Percentiles rank a stretch among this genome's conserved stretches.
These are phyloP conservation scores for Drosophila diplacantha DNA, from an alignment of 2,888 invertebrate genomes.

Conservation along the genomic window DNA sequence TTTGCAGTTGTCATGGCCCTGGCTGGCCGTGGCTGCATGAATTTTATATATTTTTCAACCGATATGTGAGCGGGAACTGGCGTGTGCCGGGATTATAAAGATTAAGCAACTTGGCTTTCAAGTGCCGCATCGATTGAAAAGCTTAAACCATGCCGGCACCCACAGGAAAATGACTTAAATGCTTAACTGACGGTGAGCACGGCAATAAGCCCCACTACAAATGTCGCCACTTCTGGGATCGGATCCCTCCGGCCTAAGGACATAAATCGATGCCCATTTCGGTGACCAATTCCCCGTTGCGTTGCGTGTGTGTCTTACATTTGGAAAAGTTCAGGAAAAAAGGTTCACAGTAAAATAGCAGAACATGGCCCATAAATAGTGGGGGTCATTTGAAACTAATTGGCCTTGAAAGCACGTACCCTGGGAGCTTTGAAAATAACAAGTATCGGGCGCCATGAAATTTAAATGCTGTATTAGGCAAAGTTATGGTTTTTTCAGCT, in stretches of 20 bases:
- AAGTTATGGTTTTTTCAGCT: neutral
- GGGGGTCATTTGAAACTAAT: slow-evolving; percentile 5
- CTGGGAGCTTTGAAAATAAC: neutral
- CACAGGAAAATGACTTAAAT: slow-evolving; percentile 14
- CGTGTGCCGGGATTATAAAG: slow-evolving; percentile 13
- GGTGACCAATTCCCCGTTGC: slow-evolving; percentile 1
- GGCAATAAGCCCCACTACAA: slow-evolving; percentile 11
- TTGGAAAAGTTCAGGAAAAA: neutral
- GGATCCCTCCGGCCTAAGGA: slow-evolving; percentile 4
- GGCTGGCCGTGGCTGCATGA: slow-evolving; percentile 4
- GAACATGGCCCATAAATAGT: slow-evolving; percentile 7
- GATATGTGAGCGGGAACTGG: slow-evolving; percentile 2
- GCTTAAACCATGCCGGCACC: slow-evolving; percentile 1
- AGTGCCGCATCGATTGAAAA: slow-evolving; percentile 9
- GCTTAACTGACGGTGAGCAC: slow-evolving; percentile 15
- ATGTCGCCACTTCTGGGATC: slow-evolving; percentile 1
- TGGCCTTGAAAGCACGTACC: slow-evolving; percentile 9
- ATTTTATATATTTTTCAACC: slow-evolving; percentile 9
- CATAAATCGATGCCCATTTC: slow-evolving; percentile 7
- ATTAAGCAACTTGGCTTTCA: slow-evolving; percentile 12
- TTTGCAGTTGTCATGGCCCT: slow-evolving; percentile 2
- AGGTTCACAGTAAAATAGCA: slow-evolving; percentile 4
- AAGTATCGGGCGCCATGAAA: neutral
- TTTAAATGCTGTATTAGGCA: neutral
- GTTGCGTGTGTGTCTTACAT: slow-evolving; percentile 9